Evolutionary conservation across 2,888 invertebrate genomes (phyloP), one percentile per base, ranked within the genome.

Genomic region (Noctua janthina): DNA sequence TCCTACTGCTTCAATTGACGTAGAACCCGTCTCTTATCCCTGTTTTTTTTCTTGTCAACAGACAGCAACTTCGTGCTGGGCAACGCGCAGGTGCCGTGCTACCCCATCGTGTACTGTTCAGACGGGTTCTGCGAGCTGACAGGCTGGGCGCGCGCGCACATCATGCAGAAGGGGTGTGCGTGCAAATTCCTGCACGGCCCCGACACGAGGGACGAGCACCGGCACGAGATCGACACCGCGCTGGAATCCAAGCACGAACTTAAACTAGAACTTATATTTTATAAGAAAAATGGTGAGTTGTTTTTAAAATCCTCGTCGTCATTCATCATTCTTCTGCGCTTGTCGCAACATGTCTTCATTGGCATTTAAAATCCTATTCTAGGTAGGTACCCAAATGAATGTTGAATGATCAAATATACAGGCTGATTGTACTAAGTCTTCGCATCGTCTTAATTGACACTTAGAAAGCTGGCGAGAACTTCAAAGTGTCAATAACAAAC

Each of bases 111-210:
- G 92, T 99, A 99, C 97, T 99, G 99, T 97, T 99, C 99, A 83
- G 99, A 99, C 97, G 99, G 99, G 83, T 99, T 99, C 97, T 99
- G 99, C 96, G 99, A 99, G 97, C 98, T 99, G 97, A 99, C 99
- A 82, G 99, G 99, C 89, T 99, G 98, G 97, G 98, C 99, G 89
- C 97, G 99, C 92, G 99, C 99, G 88, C 99, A 99, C 97, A 99
- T 99, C 96, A 99, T 99, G 99, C 99, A 99, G 97, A 99, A 99
- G 95, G 98, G 99, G 88, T 99, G 99, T 97, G 99, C 99, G 91
- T 99, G 99, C 97, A 99, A 99, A 96, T 99, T 99, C 96, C 98
- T 99, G 39, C 99, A 99, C 94, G 99, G 99, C 5, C 98, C 98
- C 56, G 99, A 99, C 94, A 99, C 99, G 46, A 97, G 98, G 82